These are phyloP conservation scores for Tauraco erythrolophus DNA, from an alignment of 2,113 vertebrate genomes.

Conservation along the genomic window DNA sequence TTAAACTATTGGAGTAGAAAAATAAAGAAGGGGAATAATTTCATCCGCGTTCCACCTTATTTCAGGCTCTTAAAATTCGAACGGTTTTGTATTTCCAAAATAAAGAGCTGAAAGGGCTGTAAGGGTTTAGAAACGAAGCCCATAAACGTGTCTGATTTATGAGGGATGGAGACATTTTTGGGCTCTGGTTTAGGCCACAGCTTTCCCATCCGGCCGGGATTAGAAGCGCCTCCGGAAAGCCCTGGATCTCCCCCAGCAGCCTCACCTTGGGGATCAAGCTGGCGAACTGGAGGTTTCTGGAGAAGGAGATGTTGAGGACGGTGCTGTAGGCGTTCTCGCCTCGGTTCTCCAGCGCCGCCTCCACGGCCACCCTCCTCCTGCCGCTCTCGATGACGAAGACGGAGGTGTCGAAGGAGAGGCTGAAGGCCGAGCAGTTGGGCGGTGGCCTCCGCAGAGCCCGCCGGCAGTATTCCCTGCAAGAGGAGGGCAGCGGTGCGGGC, in stretches of 20 bases:
- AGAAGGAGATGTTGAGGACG: slow-evolving; percentile 88
- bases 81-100: not conserved
- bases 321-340: slow-evolving; percentile 93
- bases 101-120: not conserved
- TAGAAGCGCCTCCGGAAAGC: not conserved
- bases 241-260: rapidly evolving
- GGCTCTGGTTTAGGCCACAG: not conserved
- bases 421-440: slow-evolving; percentile 72
- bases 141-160: not conserved
- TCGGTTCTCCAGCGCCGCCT: slow-evolving; percentile 87
- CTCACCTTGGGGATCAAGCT: slow-evolving; percentile 81
- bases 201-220: not conserved
- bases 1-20: not conserved
- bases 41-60: not conserved
- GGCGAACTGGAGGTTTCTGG: slow-evolving; percentile 89
- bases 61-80: not conserved
- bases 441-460: slow-evolving; percentile 66
- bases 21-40: not conserved
- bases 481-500: not conserved
- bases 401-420: slow-evolving; percentile 74
- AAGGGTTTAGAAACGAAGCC: not conserved
- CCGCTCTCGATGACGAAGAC: slow-evolving; percentile 84
- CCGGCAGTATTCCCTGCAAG: slow-evolving; percentile 86
- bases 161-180: not conserved
- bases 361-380: slow-evolving; percentile 87